Conservation (phyloP, 2,888 invertebrate genomes). For the Limnephilus rhombicus region DNA sequence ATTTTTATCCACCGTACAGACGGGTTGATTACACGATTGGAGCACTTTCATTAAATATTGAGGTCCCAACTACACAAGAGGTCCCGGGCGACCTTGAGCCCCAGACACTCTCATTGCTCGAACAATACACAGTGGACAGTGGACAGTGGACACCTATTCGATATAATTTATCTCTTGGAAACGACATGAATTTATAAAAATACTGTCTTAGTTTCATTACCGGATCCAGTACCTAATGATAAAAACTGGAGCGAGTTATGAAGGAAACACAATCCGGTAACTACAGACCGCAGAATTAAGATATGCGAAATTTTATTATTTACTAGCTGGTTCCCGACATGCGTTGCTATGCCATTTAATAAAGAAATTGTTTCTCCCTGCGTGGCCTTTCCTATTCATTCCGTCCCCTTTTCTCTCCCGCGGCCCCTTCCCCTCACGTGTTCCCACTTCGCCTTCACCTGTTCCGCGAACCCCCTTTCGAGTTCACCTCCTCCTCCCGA, state of each 20-base stretch:
- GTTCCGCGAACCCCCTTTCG: too few relatives aligned
- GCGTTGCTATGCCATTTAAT: too few relatives aligned
- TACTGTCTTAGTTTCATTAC: not conserved
- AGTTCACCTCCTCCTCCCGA: too few relatives aligned
- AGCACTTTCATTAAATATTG: constrained; percentile 32
- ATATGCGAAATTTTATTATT: not conserved
- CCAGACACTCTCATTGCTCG: constrained; percentile 25
- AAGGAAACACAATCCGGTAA: not conserved
- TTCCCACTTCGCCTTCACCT: too few relatives aligned
- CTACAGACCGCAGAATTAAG: not conserved
- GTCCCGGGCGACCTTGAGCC: constrained; percentile 16
- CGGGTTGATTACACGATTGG: not conserved
- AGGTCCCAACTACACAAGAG: constrained; percentile 21
- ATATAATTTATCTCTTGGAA: not conserved
- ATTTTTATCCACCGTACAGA: too few relatives aligned
- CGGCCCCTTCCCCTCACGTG: too few relatives aligned
- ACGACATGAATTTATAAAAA: constrained; percentile 8
- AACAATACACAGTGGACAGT: not conserved
- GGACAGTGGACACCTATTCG: not conserved
- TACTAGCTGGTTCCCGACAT: too few relatives aligned
- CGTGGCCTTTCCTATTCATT: too few relatives aligned
- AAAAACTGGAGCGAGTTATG: not conserved
- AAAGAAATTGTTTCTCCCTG: too few relatives aligned
- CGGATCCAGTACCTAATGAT: constrained; percentile 10
- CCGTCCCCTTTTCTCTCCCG: too few relatives aligned